A percentile compares a stretch with the other conserved stretches of the same genome.
Evolutionary conservation across 1,140 invertebrate species (phyloP).

Genomic region (Frieseomelitta varia): DNA sequence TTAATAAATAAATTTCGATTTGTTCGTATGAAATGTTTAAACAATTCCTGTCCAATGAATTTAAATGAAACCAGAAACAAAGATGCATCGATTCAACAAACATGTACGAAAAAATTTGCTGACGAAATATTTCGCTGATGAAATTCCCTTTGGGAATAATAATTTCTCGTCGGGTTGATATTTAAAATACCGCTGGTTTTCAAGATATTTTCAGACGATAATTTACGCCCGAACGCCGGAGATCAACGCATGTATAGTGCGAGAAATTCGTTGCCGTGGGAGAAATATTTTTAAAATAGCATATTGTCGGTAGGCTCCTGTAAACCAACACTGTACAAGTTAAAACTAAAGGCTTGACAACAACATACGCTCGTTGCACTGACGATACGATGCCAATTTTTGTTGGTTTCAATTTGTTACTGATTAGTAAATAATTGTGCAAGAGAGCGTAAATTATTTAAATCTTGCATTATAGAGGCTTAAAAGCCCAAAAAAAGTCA

Average conservation of each 20-base stretch:
- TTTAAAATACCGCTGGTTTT: neutral
- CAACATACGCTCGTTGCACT: neutral
- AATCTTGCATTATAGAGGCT: too few relatives aligned
- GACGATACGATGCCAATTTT: neutral
- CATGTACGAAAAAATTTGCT: neutral
- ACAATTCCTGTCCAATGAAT: neutral
- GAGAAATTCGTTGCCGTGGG: neutral
- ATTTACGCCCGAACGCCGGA: neutral
- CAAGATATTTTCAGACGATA: conserved; percentile 15
- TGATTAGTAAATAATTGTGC: too few relatives aligned
- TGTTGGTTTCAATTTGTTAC: neutral
- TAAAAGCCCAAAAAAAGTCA: too few relatives aligned
- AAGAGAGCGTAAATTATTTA: too few relatives aligned
- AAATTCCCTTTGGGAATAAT: neutral
- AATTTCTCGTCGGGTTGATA: neutral
- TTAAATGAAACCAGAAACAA: neutral
- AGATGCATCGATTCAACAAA: neutral
- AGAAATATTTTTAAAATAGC: conserved; percentile 33
- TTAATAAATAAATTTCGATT: neutral
- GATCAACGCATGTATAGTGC: neutral
- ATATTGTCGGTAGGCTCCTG: conserved; percentile 8
- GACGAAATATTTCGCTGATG: neutral
- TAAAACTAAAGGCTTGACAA: conserved; percentile 33
- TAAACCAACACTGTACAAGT: conserved; percentile 19
- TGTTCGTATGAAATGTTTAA: neutral